Base-by-base conservation (phyloP, 2,797 vertebrate genomes). In the Takifugu rubripes region DNA sequence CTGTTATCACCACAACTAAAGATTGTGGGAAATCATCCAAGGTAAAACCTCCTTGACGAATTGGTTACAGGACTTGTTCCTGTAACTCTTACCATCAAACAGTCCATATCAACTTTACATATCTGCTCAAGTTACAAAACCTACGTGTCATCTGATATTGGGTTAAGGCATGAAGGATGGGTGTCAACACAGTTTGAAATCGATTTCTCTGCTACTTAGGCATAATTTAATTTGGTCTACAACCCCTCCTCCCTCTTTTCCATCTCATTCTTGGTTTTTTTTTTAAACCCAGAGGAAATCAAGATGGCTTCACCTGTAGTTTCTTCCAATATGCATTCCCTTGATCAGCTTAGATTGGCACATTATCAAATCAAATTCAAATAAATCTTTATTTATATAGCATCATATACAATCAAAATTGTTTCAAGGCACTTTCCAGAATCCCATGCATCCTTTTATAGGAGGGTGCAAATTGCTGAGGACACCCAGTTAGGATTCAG, bases 101-200 rank as follows among this genome's bases (percentile, higher is more conserved):
- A 52, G 61, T 77, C 57, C 2, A 3, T 75, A 82, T 87, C 85
- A 74, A 79, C 72, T 81, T 64, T 71, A 72, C 59, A 70, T 70
- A 79, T 80, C 66, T 45, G 49, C 76, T 80, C 72, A 7, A 40
- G 70, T 78, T 77, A 68, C 79, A 63, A 54, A 63, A 52, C 81
- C 49, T 64, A 54, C 56, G 5, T 5, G 10, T 52, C 74, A 84
- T 84, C 79, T 73, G 69, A 70, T 82, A 86, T 84, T 85, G 83
- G 66, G 81, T 86, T 86, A 85, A 84, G 76, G 85, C 82, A 81
- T 78, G 74, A 82, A 86, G 65, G 71, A 84, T 78, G 78, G 74
- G 76, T 84, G 82, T 84, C 77, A 79, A 84, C 84, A 87, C 82
- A 85, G 85, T 87, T 86, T 83, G 68, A 59, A 62, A 84, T 88